A percentile compares a stretch with the other conserved stretches of the same genome.
phyloP scores from a whole-genome alignment of 2,113 vertebrate genomes.

The Podilymbus podiceps region DNA sequence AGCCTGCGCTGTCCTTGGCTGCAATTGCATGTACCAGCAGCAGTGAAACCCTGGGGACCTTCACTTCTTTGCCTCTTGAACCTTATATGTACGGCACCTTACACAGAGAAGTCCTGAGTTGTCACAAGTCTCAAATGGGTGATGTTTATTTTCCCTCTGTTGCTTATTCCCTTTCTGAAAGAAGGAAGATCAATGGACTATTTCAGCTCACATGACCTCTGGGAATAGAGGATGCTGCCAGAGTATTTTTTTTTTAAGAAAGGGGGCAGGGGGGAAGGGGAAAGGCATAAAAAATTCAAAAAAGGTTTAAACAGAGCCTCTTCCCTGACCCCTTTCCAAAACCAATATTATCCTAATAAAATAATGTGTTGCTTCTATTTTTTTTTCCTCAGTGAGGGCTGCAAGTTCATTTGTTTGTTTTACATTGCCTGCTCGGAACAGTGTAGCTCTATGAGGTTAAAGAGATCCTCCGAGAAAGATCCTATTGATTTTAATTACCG shows the following conservation, averaged over 20 bases:
- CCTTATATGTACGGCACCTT: background rate
- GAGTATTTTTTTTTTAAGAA: background rate
- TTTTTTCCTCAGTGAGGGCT: conserved; percentile 3
- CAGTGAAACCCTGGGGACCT: background rate
- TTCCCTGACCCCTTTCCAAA: background rate
- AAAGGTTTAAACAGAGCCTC: background rate
- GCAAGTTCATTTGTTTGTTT: conserved; percentile 69
- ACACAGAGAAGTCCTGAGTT: background rate
- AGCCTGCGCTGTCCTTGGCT: background rate
- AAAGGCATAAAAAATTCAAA: background rate
- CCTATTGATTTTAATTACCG: conserved; percentile 99
- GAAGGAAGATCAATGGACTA: conserved; percentile 63
- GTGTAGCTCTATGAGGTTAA: conserved; percentile 77
- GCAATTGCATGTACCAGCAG: background rate
- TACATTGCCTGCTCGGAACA: conserved; percentile 60
- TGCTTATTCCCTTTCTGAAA: background rate
- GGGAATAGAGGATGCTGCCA: conserved; percentile 27
- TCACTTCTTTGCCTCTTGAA: background rate
- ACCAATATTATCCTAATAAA: conserved; percentile 21
- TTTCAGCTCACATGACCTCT: conserved; percentile 64
- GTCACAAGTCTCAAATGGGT: background rate
- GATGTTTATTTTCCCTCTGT: conserved; percentile 30
- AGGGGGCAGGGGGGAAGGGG: background rate
- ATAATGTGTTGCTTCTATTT: conserved; percentile 13
- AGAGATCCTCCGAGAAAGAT: conserved; percentile 86